These are phyloP conservation scores for Astropecten irregularis DNA, from an alignment of 53 echinoderm and acorn worm species.

Conservation along the genomic window DNA sequence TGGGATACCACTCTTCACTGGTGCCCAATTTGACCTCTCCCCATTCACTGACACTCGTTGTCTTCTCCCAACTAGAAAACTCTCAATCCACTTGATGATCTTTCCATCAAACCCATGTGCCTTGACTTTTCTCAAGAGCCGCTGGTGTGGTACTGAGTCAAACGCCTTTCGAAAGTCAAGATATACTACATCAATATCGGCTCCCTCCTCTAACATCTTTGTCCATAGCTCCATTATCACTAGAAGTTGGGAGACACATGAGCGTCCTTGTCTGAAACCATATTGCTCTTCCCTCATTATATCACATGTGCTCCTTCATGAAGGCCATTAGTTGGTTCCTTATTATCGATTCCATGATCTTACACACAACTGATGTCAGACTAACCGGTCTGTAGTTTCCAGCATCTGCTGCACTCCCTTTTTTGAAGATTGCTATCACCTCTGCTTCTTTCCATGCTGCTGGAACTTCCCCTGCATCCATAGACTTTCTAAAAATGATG, in stretches of 20 bases:
- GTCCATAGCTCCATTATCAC: slow-evolving; percentile 10
- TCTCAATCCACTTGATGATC: slow-evolving; percentile 17
- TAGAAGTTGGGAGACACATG: slow-evolving; percentile 28
- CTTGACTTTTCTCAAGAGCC: neutral
- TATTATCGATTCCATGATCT: slow-evolving; percentile 27
- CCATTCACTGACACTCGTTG: slow-evolving; percentile 18
- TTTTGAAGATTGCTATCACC: slow-evolving; percentile 42
- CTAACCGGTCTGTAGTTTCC: slow-evolving; percentile 48
- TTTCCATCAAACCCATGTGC: slow-evolving; percentile 15
- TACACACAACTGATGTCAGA: slow-evolving; percentile 20
- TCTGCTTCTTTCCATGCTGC: slow-evolving; percentile 26
- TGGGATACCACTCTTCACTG: slow-evolving; percentile 37
- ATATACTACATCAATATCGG: slow-evolving; percentile 37
- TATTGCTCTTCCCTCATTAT: slow-evolving; percentile 5
- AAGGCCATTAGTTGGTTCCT: slow-evolving; percentile 9
- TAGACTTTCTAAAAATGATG: slow-evolving; percentile 8
- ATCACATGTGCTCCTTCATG: neutral
- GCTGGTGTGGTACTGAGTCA: slow-evolving; percentile 15
- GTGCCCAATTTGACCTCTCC: neutral
- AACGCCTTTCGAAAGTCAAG: slow-evolving; percentile 27
- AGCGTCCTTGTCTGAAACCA: slow-evolving; percentile 26
- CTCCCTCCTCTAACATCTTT: slow-evolving; percentile 12
- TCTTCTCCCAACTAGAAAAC: neutral
- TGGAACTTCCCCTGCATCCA: slow-evolving; percentile 20
- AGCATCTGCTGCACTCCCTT: slow-evolving; percentile 6